Base-by-base conservation (phyloP, 1,140 invertebrate species). In the Stratiolaelaps scimitus region DNA sequence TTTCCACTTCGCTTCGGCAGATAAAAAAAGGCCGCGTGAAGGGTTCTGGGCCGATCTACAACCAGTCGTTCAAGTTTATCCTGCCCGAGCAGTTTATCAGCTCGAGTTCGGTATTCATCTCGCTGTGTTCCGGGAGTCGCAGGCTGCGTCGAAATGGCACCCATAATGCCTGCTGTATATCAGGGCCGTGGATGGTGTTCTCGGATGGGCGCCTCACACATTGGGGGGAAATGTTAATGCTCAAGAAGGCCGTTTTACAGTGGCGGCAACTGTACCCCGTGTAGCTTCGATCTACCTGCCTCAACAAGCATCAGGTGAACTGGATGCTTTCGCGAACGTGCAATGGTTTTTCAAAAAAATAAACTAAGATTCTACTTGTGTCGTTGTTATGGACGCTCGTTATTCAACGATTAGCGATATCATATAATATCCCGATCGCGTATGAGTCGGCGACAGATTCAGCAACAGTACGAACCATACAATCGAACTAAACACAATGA, bases 191-290 rank as follows among this genome's bases (percentile, higher is more conserved):
- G 53, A 29, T 26, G 26, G 26, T 34, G 15, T 60, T 19, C 10
- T 60, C 53, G 6, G 23, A 60, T 60, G 53, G 53, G 4, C 26
- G 53, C 15, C 53, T 60, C 13, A 60, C 53, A 17, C 53, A 60
- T 17, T 60, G 53, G 53, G 53, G 53, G 17, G 53, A 60, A 60
- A 60, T 60, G 53, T 60, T 60, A 34, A 26, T 60, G 53, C 34
- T 60, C 4, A 60, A 60, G 53, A 60, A 60, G 34, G 1, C 53
- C 4, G 20, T 60, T 19, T 26, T 60, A 26, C 53, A 60, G 20
- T 60, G 53, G 53, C 15, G 53, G 4, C 26, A 20, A 17, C 26
- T 60, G 26, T 60, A 60, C 26, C 53, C 53, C 6, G 4, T 60
- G 1, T 26, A 40, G 10, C 0, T 40, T 40, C 34, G 10, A 40